Base-by-base conservation (phyloP, 2,113 vertebrate species). In the Monarcha castaneiventris region DNA sequence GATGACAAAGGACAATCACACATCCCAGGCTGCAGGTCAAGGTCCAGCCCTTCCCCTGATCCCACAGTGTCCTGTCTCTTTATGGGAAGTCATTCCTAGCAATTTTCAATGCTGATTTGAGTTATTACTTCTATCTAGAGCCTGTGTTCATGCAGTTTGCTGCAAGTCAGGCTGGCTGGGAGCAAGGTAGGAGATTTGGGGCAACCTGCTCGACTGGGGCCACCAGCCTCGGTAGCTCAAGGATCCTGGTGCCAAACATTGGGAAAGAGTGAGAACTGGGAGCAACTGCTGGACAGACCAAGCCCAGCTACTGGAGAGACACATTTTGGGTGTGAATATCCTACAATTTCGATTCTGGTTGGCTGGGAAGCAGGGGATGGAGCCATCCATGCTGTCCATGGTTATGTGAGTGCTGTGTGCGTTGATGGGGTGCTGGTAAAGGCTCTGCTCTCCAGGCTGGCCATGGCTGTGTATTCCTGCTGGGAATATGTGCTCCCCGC, bases 401-500 rank as follows among this genome's bases (percentile, higher is more conserved):
- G 19, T 20, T 22, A 0, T 30, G 15, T 21, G 37, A 30, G 32
- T 10, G 39, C 23, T 0, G 0, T 3, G 3, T 9, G 32, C 55
- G 25, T 8, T 30, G 29, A 26, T 5, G 39, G 11, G 27, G 4
- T 35, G 35, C 6, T 33, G 48, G 8, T 26, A 13, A 54, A 75
- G 43, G 7, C 51, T 61, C n/a, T 75, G 73, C 8, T 61, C 19
- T 58, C 27, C 7, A 2, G 35, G 39, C 55, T 49, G 39, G 23
- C 30, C 22, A 9, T 3, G 12, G 7, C 11, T 44, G 35, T 5
- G 6, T 27, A 18, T 44, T 63, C 69, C 51, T 55, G 7, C 8
- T 61, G 16, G 3, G 37, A 71, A 43, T 22, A 26, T 1, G 0
- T 20, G 11, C 1, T 61, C 13, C 11, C 1, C 1, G 0, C 25